phyloP scores from a whole-genome alignment of 2,888 invertebrate species.

The Chesias legatella region DNA sequence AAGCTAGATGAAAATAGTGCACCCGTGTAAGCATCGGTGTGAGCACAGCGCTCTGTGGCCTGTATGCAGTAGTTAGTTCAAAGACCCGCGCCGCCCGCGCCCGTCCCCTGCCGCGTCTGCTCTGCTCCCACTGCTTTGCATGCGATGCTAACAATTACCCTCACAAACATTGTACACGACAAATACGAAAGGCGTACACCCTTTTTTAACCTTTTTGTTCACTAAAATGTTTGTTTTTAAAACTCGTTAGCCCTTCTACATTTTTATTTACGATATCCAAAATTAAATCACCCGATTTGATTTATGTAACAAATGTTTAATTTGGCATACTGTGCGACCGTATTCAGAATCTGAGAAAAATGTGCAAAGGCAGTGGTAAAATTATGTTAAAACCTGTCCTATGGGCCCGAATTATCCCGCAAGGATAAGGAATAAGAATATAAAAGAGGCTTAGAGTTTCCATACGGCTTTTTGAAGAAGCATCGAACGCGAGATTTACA shows the following conservation, averaged over 20 bases:
- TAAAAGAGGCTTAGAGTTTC: constrained; percentile 76
- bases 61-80: constrained; percentile 37
- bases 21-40: constrained; percentile 13
- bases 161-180: constrained; percentile 57
- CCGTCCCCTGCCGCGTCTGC: constrained; percentile 46
- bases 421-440: constrained; percentile 76
- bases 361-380: constrained; percentile 65
- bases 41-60: constrained; percentile 7
- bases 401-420: constrained; percentile 74
- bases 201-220: constrained; percentile 62
- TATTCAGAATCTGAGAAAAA: constrained; percentile 47
- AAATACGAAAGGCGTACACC: constrained; percentile 61
- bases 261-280: constrained; percentile 63
- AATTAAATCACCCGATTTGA: constrained; percentile 62
- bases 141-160: constrained; percentile 74
- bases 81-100: constrained; percentile 39
- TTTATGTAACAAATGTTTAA: constrained; percentile 73
- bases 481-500: constrained; percentile 71
- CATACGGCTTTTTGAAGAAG: constrained; percentile 69
- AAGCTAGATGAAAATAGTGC: constrained; percentile 28
- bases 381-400: constrained; percentile 78
- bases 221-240: constrained; percentile 69
- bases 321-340: constrained; percentile 53
- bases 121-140: constrained; percentile 68
- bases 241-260: constrained; percentile 66